A percentile compares a stretch with the other conserved stretches of the same genome.
Evolutionary conservation across 2,113 vertebrate genomes (phyloP).

Genomic region (Entelurus aequoreus): DNA sequence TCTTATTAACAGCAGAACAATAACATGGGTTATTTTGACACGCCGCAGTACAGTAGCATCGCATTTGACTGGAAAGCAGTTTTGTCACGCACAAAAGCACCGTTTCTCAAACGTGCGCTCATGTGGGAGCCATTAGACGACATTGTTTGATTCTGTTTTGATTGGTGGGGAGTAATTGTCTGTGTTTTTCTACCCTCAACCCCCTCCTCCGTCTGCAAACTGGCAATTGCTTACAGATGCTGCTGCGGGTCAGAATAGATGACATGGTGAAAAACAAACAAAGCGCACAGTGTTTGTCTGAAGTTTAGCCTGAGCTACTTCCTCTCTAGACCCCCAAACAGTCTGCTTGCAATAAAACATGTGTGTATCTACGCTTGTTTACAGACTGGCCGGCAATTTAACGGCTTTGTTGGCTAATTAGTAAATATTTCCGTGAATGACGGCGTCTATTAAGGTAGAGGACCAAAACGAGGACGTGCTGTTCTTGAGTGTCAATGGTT

Average conservation of each 20-base stretch:
- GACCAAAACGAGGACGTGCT: constrained; percentile 42
- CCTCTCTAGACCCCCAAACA: constrained; percentile 46
- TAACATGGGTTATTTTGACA: too few species aligned
- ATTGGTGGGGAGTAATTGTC: constrained; percentile 69
- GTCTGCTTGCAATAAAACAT: constrained; percentile 25
- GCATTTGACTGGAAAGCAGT: neutral
- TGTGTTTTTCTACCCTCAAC: constrained; percentile 26
- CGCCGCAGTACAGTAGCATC: too few species aligned
- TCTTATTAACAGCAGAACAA: neutral
- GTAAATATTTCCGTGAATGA: constrained; percentile 59
- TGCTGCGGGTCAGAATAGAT: constrained; percentile 60
- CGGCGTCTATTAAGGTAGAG: constrained; percentile 38
- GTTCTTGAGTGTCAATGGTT: constrained; percentile 57
- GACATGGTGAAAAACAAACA: constrained; percentile 60
- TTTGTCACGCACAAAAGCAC: neutral
- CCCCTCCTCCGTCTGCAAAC: constrained; percentile 25
- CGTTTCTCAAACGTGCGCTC: constrained; percentile 35
- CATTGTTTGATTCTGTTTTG: constrained; percentile 70
- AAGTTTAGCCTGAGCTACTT: constrained; percentile 59
- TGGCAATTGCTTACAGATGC: constrained; percentile 72
- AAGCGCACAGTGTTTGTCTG: constrained; percentile 67
- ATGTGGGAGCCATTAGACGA: constrained; percentile 69
- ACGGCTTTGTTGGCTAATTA: constrained; percentile 56
- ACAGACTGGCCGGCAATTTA: constrained; percentile 50
- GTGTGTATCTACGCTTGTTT: constrained; percentile 26